Percentiles rank a stretch among this genome's conserved stretches.
phyloP scores from a whole-genome alignment of 2,113 vertebrate species.

The Manacus vitellinus region DNA sequence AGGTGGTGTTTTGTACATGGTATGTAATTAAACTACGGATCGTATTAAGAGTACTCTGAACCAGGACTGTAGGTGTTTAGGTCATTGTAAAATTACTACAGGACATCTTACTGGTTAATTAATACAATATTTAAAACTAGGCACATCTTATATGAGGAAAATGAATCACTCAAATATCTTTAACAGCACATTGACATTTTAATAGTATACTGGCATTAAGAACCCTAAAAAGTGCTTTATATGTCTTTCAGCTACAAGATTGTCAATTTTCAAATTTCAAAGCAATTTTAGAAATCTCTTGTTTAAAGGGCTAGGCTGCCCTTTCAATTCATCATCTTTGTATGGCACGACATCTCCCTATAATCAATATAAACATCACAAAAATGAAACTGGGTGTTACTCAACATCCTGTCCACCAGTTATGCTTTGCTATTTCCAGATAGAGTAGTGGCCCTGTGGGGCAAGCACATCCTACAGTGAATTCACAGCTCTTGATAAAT shows the following conservation, averaged over 20 bases:
- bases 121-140: not conserved
- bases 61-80: not conserved
- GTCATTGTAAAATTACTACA: not conserved
- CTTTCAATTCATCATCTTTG: not conserved
- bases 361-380: not conserved
- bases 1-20: not conserved
- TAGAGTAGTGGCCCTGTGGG: not conserved
- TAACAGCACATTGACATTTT: conserved; percentile 34
- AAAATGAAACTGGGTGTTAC: not conserved
- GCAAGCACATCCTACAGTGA: not conserved
- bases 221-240: not conserved
- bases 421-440: not conserved
- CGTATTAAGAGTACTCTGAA: not conserved
- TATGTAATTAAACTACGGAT: not conserved
- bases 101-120: not conserved
- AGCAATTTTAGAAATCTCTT: not conserved
- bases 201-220: not conserved
- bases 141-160: not conserved
- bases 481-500: conserved; percentile 25
- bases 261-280: not conserved
- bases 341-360: not conserved
- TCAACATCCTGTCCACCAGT: not conserved
- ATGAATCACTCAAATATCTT: conserved; percentile 14
- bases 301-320: not conserved
- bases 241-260: not conserved